Conservation (phyloP, 2,888 invertebrate genomes). For the Epinotia brunnichana region DNA sequence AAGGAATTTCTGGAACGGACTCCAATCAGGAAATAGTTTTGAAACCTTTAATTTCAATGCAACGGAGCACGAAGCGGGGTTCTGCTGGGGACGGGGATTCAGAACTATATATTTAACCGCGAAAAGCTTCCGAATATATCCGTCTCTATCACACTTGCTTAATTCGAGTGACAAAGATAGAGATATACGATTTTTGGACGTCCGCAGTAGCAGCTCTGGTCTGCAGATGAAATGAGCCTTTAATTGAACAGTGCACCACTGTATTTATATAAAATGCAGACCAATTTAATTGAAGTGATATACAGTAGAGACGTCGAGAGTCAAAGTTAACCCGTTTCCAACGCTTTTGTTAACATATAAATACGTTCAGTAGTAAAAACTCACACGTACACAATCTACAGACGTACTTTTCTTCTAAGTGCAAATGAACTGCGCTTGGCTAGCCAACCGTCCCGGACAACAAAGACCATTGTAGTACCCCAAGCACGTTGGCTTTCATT, state of each 20-base stretch:
- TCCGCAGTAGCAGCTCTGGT: too few relatives aligned
- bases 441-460: constrained; percentile 39
- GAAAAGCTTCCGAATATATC: too few relatives aligned
- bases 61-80: too few relatives aligned
- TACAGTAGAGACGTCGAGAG: background rate
- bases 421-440: constrained; percentile 38
- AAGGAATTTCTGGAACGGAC: too few relatives aligned
- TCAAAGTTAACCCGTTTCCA: background rate
- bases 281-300: background rate
- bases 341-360: constrained; percentile 1
- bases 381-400: background rate
- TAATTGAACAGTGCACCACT: background rate
- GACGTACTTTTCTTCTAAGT: constrained; percentile 27
- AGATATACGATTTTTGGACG: too few relatives aligned
- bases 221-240: too few relatives aligned
- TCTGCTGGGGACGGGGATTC: too few relatives aligned
- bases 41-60: too few relatives aligned
- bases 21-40: too few relatives aligned
- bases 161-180: too few relatives aligned
- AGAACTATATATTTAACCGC: too few relatives aligned
- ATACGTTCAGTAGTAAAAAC: constrained; percentile 2
- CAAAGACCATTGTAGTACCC: constrained; percentile 38
- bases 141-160: too few relatives aligned
- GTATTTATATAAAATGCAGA: background rate
- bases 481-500: constrained; percentile 34